Base-by-base conservation (phyloP, 2,113 vertebrate genomes). In the Atrichornis clamosus region DNA sequence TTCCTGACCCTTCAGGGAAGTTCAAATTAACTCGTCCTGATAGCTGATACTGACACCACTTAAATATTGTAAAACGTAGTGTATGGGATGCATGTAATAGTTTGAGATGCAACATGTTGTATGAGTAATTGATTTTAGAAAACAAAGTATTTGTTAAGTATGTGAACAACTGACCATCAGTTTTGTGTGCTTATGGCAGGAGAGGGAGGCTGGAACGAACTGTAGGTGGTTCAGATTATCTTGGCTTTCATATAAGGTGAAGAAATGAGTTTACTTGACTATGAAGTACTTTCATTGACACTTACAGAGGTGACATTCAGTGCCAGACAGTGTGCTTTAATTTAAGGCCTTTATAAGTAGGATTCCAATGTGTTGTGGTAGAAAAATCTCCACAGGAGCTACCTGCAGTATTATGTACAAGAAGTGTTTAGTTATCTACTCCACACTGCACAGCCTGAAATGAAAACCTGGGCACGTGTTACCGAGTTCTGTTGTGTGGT, bases 1-100 rank as follows among this genome's bases (percentile, higher is more conserved):
- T 99, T 82, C 99, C 99, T 37, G 99, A 99, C 95, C 99, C 99
- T 44, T 98, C 98, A 28, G 97, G 98, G 72, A 98, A 93, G 85
- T 99, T 99, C 97, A 97, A 98, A 85, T 93, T 99, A 95, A 95
- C 97, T 56, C 98, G 98, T 77, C 98, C 98, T 17, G 95, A 98
- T 3, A 97, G 95, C 21, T 98, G 96, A 98, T 94, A 50, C 4
- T 30, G 55, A 53, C 53, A 44, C 30, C 14, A 50, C 22, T 39
- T 52, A 70, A 70, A 72, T 30, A 64, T 7, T 9, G 28, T 37
- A 64, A 58, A 78, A 72, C 0, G 5, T 84, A 84, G 65, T n/a
- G 33, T 50, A 64, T 24, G 46, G 33, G 65, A 78, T 24, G 44
- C 88, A 78, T 84, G 76, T 42, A 39, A 65, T 75, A 90, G 82